phyloP scores from a whole-genome alignment of 2,888 invertebrate species.

The Volucella bombylans region DNA sequence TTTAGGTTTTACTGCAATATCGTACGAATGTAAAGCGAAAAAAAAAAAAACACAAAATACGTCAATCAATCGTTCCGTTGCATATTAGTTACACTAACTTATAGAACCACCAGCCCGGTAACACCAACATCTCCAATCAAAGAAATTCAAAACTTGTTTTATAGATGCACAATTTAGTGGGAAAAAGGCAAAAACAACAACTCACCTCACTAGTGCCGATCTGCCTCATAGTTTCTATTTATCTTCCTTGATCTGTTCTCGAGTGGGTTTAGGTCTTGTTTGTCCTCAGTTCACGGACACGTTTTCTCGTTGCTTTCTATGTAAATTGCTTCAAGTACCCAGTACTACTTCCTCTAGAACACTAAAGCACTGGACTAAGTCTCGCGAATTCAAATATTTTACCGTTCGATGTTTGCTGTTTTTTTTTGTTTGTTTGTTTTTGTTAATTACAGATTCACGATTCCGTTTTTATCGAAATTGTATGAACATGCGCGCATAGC shows the following conservation, averaged over 20 bases:
- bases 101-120: neutral
- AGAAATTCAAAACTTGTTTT: conserved; percentile 64
- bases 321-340: conserved; percentile 25
- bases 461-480: conserved; percentile 46
- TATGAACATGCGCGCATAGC: conserved; percentile 53
- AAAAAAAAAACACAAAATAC: conserved; percentile 3
- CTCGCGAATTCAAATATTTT: conserved; percentile 67
- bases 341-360: conserved; percentile 11
- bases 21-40: conserved; percentile 1
- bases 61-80: conserved; percentile 34
- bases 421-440: conserved; percentile 15
- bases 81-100: conserved; percentile 44
- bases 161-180: conserved; percentile 51
- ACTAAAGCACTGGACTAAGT: conserved; percentile 16
- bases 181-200: conserved; percentile 20
- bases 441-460: conserved; percentile 63
- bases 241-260: conserved; percentile 42
- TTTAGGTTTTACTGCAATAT: conserved; percentile 5
- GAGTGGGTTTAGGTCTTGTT: conserved; percentile 17
- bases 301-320: conserved; percentile 15
- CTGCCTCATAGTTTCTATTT: conserved; percentile 70
- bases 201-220: conserved; percentile 71
- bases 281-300: conserved; percentile 46
- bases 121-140: conserved; percentile 29
- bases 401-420: conserved; percentile 21